Evolutionary conservation across 2,113 vertebrate genomes (phyloP).

Genomic region (Taurulus bubalis): DNA sequence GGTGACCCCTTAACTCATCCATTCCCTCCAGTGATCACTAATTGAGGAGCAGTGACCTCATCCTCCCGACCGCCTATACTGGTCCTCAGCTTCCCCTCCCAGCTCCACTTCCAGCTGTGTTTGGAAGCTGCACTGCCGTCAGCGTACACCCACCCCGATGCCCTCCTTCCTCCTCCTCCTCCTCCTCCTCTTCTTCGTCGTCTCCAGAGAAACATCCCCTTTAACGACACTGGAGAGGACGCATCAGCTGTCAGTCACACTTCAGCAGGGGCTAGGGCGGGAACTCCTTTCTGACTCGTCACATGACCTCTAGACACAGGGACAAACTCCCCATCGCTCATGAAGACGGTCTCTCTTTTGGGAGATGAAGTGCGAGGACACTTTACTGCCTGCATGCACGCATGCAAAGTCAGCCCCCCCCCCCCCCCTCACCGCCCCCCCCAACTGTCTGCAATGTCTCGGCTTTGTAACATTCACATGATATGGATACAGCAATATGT

Average conservation of each 20-base stretch:
- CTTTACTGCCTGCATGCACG: slow-evolving; percentile 15
- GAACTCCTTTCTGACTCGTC: slow-evolving; percentile 21
- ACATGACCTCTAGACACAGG: slow-evolving; percentile 28
- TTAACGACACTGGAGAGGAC: slow-evolving; percentile 34
- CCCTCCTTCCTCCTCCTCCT: not conserved
- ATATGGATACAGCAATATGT: slow-evolving; percentile 65
- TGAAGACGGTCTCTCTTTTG: not conserved
- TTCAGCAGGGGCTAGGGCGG: not conserved
- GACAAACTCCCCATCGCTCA: slow-evolving; percentile 6
- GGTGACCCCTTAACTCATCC: slow-evolving; percentile 48
- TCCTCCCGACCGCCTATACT: slow-evolving; percentile 28
- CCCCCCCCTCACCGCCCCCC: not conserved
- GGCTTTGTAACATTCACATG: slow-evolving; percentile 70
- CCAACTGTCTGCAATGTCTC: slow-evolving; percentile 23
- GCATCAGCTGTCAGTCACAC: slow-evolving; percentile 40
- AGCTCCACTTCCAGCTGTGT: slow-evolving; percentile 21
- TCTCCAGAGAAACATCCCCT: slow-evolving; percentile 25
- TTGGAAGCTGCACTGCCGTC: slow-evolving; percentile 10
- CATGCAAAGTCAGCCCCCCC: slow-evolving; percentile 20
- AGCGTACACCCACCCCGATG: not conserved
- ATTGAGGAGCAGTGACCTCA: slow-evolving; percentile 71
- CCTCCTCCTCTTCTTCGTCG: too few species aligned
- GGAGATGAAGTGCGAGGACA: slow-evolving; percentile 18
- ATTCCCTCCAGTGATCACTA: slow-evolving; percentile 52
- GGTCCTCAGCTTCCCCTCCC: slow-evolving; percentile 24